Evolutionary conservation across 2,113 vertebrate genomes (phyloP), one percentile per base, ranked within the genome.

Genomic region (Aramus guarauna): DNA sequence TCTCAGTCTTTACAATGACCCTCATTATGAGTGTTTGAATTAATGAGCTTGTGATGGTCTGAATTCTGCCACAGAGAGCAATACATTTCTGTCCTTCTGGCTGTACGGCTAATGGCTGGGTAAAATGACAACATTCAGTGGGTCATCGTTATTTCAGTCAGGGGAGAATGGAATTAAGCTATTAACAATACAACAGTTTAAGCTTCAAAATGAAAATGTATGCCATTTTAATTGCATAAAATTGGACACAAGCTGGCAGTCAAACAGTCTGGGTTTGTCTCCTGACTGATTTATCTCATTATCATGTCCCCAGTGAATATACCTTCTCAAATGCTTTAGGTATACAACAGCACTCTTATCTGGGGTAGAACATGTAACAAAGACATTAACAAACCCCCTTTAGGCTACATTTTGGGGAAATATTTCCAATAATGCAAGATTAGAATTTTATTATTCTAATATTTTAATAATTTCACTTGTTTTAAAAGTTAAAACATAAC

Each of bases 21-120:
- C 96, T 97, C 94, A 97, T 96, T 98, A 97, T 53, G 53, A 95
- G 73, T 16, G 72, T 97, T 96, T 95, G 97, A 98, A 97, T 97
- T 97, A 97, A 98, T 92, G 96, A 95, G 76, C 85, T 63, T 92
- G 88, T 84, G 96, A 95, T 87, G 96, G 90, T 96, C 73, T 85
- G 89, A 67, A 85, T 95, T 96, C 84, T 97, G 77, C 79, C 68
- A 62, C 37, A 34, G 76, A 92, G 75, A 88, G 82, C 76, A 60
- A 75, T 84, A 67, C 45, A 22, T 88, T 95, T 93, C 78, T 95
- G 56, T 63, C 88, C 67, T 47, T 71, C 69, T 75, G 92, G n/a
- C 84, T 85, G 74, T 29, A 64, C 80, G 55, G 69, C 32, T 94
- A 69, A 83, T 59, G 78, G 63, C 69, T 88, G 59, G 52, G 16